These are phyloP conservation scores for Cyprinella venusta DNA, from an alignment of 2,797 vertebrate species.

Conservation along the genomic window DNA sequence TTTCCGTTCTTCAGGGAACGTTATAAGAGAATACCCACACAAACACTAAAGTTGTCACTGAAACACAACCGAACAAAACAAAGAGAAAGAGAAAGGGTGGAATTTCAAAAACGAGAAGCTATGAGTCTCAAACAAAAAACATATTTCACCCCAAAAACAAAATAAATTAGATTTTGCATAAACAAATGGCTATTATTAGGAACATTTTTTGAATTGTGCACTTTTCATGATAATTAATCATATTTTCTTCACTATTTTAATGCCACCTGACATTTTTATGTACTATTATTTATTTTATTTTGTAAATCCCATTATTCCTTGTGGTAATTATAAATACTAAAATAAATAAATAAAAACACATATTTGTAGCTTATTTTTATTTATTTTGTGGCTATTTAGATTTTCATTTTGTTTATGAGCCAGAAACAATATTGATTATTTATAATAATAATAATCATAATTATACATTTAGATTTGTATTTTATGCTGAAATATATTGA, in stretches of 20 bases:
- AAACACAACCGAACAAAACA: neutral
- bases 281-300: neutral
- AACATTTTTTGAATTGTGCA: neutral
- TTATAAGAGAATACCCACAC: constrained; percentile 3
- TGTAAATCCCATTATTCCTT: neutral
- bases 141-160: neutral
- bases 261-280: neutral
- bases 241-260: neutral
- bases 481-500: neutral
- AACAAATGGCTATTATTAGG: neutral
- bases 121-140: neutral
- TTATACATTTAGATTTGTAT: no score
- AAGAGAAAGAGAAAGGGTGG: constrained; percentile 3
- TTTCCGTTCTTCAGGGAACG: constrained; percentile 16
- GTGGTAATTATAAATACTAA: neutral
- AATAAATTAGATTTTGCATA: neutral
- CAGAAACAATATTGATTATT: no score
- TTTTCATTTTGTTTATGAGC: no score
- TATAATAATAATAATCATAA: no score
- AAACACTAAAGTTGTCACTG: neutral
- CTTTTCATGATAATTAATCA: neutral
- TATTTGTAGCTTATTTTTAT: no score
- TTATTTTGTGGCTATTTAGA: no score
- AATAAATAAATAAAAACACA: neutral
- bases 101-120: neutral